phyloP scores from a whole-genome alignment of 2,888 invertebrate genomes.

The Crossocerus cetratus region DNA sequence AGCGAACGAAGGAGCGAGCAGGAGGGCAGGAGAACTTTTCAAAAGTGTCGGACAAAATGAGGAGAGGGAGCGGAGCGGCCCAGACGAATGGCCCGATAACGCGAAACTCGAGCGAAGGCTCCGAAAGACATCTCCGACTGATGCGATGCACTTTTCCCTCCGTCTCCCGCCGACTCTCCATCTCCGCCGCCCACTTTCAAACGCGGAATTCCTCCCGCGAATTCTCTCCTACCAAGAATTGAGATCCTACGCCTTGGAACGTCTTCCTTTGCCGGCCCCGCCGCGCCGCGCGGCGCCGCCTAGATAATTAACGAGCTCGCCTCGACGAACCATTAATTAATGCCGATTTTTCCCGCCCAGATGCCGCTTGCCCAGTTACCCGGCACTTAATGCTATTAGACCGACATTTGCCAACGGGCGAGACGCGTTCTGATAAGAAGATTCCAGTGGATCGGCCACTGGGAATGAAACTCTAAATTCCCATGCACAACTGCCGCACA shows the following conservation, averaged over 20 bases:
- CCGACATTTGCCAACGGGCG: too few relatives aligned
- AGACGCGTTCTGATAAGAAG: too few relatives aligned
- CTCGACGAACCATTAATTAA: slow-evolving; percentile 24
- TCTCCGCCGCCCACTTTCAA: slow-evolving; percentile 3
- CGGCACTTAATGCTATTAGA: too few relatives aligned
- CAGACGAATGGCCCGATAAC: slow-evolving; percentile 59
- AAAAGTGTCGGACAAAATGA: slow-evolving; percentile 64
- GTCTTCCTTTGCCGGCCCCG: slow-evolving; percentile 31
- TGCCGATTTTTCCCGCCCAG: too few relatives aligned
- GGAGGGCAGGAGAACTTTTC: slow-evolving; percentile 56
- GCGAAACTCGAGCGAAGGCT: slow-evolving; percentile 42
- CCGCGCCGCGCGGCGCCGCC: too few relatives aligned
- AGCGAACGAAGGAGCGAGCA: slow-evolving; percentile 20
- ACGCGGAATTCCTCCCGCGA: slow-evolving; percentile 27
- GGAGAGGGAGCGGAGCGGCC: slow-evolving; percentile 40
- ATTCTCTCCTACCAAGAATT: slow-evolving; percentile 40
- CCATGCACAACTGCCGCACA: too few relatives aligned
- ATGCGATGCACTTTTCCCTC: slow-evolving; percentile 45
- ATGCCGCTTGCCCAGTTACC: too few relatives aligned
- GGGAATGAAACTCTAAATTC: too few relatives aligned
- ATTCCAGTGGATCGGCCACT: too few relatives aligned
- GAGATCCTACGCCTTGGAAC: slow-evolving; percentile 21
- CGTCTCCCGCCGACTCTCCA: slow-evolving; percentile 35
- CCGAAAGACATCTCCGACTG: slow-evolving; percentile 51
- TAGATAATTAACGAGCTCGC: slow-evolving; percentile 17